Percentiles rank a stretch among this genome's conserved stretches.
phyloP scores from a whole-genome alignment of 2,888 invertebrate genomes.

The Dynastes grantii region DNA sequence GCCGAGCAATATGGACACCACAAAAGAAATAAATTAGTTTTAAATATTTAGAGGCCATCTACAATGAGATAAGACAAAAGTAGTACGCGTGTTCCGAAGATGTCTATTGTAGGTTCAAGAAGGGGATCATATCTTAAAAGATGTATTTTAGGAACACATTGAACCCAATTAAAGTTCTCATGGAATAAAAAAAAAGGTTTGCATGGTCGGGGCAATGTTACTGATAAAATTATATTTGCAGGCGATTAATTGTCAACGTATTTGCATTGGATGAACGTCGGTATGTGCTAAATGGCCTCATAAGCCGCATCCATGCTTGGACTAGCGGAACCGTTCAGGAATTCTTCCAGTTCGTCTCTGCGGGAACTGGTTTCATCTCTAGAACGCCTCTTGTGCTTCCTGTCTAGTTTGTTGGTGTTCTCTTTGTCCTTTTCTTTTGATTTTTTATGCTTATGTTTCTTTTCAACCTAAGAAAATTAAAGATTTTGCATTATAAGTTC shows the following conservation, averaged over 20 bases:
- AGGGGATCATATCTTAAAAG: neutral
- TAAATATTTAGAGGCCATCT: neutral
- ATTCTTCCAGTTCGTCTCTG: conserved; percentile 76
- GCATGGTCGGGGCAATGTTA: neutral
- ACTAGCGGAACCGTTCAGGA: conserved; percentile 74
- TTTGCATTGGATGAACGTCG: conserved; percentile 38
- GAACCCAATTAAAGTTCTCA: conserved; percentile 23
- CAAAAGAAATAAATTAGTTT: neutral
- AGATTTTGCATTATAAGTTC: neutral
- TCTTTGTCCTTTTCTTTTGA: conserved; percentile 75
- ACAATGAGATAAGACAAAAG: no score
- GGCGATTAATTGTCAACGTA: conserved; percentile 37
- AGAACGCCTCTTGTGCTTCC: conserved; percentile 70
- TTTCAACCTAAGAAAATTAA: conserved; percentile 59
- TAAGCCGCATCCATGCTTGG: conserved; percentile 75
- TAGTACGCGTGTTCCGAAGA: no score
- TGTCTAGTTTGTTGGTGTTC: conserved; percentile 66
- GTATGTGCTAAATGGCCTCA: conserved; percentile 73
- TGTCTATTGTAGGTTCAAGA: neutral
- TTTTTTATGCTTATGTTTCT: conserved; percentile 70
- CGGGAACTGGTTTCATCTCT: conserved; percentile 69
- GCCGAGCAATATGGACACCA: neutral
- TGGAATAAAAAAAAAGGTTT: conserved; percentile 3
- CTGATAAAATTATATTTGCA: neutral
- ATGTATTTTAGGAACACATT: neutral